Base-by-base conservation (phyloP, 2,797 vertebrate species). In the Sparidentex hasta region DNA sequence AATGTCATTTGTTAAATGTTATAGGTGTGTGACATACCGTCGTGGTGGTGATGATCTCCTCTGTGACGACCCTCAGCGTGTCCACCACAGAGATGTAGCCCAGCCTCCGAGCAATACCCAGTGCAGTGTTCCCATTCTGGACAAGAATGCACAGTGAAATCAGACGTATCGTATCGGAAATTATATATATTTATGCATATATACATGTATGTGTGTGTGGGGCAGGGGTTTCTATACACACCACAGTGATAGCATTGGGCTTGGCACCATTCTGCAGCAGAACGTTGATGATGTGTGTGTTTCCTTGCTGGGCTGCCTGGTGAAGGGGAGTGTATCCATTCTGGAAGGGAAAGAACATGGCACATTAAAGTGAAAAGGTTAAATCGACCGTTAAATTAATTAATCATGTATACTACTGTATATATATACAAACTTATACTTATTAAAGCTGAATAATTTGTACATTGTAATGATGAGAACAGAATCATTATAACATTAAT, bases 31-130 rank as follows among this genome's bases (percentile, higher is more conserved):
- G 29, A 94, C 94, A 87, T 92, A 98, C 98, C 62, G 97, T 99
- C 57, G 98, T 99, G 50, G 97, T 98, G 80, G 98, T 99, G 48
- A 97, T 96, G 74, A 97, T 96, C 88, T 99, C 98, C 91, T 99
- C 98, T 0, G 98, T 99, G 55, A 99, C 97, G 54, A 99, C 97
- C 94, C 96, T 97, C 90, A 99, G 95, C 0, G 98, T 99, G 88
- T 99, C 98, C 17, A 99, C 98, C 87, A 99, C 98, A 0, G 98
- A 99, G 93, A 99, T 99, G 86, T 99, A 99, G 81, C 98, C 98
- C 87, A 99, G 96, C 11, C 98, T 96, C 80, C 96, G 96, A 51
- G 98, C 98, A 1, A 99, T 99, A 0, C 98, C 97, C 92, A 99
- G 93, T 74, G 98, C 98, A 0, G 98, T 99, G 95, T 99, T 99